Evolutionary conservation across 2,888 invertebrate genomes (phyloP).

Genomic region (Zelleria hepariella): DNA sequence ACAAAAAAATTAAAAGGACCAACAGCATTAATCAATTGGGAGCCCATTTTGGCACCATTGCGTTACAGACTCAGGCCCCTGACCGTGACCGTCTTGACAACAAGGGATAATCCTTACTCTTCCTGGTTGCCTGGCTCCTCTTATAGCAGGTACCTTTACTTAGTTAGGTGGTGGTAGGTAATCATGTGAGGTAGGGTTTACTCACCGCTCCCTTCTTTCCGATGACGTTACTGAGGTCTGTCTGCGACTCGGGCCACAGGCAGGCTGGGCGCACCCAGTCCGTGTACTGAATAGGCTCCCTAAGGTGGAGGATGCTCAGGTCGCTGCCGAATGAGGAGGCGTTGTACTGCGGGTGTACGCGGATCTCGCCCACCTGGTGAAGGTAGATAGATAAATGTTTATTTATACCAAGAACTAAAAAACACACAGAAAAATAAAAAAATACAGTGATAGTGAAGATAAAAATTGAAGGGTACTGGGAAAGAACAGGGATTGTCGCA

Average conservation of each 20-base stretch:
- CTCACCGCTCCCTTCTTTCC: slow-evolving; percentile 65
- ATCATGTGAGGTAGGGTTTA: no score
- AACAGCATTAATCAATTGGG: no score
- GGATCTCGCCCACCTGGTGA: slow-evolving; percentile 57
- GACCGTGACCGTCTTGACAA: no score
- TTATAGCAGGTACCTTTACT: neutral
- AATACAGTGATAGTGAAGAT: neutral
- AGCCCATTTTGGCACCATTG: no score
- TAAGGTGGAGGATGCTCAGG: slow-evolving; percentile 68
- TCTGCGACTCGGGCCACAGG: slow-evolving; percentile 67
- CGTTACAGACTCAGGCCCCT: no score
- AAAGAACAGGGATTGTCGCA: no score
- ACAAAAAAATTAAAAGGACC: no score
- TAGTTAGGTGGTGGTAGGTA: neutral
- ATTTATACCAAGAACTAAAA: neutral
- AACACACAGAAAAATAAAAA: neutral
- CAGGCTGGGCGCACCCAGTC: slow-evolving; percentile 74
- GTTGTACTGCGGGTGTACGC: slow-evolving; percentile 71
- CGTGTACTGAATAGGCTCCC: slow-evolving; percentile 58
- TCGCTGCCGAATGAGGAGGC: slow-evolving; percentile 69
- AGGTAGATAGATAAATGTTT: slow-evolving; percentile 9
- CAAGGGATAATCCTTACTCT: no score
- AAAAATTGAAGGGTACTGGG: no score
- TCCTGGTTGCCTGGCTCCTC: no score
- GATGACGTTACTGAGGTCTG: slow-evolving; percentile 49